Conservation (phyloP, 2,888 invertebrate species). For the Xestia c-nigrum region DNA sequence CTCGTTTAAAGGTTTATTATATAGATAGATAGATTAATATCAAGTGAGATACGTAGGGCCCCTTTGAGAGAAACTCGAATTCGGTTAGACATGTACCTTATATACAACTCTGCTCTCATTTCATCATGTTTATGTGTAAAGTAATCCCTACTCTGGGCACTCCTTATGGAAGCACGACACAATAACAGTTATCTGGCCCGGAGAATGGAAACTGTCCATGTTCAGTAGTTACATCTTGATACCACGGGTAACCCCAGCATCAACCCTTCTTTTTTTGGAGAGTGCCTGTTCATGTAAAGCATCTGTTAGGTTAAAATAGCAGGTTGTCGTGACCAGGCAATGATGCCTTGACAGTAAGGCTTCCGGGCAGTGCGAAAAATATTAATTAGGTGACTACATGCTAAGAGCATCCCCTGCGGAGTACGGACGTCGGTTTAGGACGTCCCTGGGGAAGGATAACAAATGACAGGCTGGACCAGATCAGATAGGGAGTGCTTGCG, state of each 20-base stretch:
- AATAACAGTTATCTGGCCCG: not conserved
- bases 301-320: not conserved
- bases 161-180: not conserved
- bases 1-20: too few relatives aligned
- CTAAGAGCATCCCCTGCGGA: not conserved
- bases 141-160: not conserved
- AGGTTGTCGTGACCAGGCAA: not conserved
- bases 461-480: not conserved
- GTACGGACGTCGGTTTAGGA: not conserved
- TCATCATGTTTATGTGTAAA: not conserved
- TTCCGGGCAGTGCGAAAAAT: not conserved
- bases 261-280: not conserved
- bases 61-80: not conserved
- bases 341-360: not conserved
- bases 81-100: not conserved
- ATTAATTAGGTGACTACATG: not conserved
- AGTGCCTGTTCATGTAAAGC: too few relatives aligned
- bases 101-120: not conserved
- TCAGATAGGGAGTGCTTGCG: not conserved
- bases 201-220: not conserved
- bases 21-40: too few relatives aligned
- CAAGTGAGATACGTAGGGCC: not conserved
- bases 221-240: not conserved
- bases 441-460: not conserved
- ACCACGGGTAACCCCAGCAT: not conserved